Percentiles rank a stretch among this genome's conserved stretches.
phyloP scores from a whole-genome alignment of 2,888 invertebrate species.

The Pocota personata region DNA sequence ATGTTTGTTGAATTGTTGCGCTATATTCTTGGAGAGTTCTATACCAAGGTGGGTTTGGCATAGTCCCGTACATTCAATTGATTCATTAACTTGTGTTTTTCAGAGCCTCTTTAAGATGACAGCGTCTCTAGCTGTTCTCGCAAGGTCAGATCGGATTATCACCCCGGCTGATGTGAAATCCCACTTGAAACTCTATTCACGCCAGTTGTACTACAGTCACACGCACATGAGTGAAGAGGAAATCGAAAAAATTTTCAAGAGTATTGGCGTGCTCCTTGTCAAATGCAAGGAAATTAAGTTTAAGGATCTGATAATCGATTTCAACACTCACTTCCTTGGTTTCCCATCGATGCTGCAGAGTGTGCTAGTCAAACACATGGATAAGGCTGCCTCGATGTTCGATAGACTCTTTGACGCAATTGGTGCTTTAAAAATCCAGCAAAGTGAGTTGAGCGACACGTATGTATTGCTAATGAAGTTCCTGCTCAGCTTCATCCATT shows the following conservation, averaged over 20 bases:
- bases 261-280: neutral
- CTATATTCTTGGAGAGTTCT: constrained; percentile 49
- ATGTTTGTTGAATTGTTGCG: constrained; percentile 59
- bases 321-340: constrained; percentile 45
- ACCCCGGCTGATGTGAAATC: constrained; percentile 53
- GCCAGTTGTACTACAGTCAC: constrained; percentile 47
- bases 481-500: constrained; percentile 19
- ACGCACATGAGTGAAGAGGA: constrained; percentile 16
- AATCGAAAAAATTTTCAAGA: constrained; percentile 34
- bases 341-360: constrained; percentile 34
- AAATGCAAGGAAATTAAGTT: constrained; percentile 41
- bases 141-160: constrained; percentile 15
- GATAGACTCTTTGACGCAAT: constrained; percentile 38
- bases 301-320: constrained; percentile 37
- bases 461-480: constrained; percentile 22
- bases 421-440: neutral
- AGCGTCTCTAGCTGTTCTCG: neutral
- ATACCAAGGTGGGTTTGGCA: constrained; percentile 39
- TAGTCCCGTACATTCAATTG: neutral
- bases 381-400: constrained; percentile 11
- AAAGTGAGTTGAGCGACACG: neutral
- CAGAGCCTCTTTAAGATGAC: constrained; percentile 38
- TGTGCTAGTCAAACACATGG: constrained; percentile 31
- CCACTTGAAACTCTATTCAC: constrained; percentile 56
- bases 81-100: too few relatives aligned